Conservation (phyloP, 2,888 invertebrate species). For the Homarus gammarus region DNA sequence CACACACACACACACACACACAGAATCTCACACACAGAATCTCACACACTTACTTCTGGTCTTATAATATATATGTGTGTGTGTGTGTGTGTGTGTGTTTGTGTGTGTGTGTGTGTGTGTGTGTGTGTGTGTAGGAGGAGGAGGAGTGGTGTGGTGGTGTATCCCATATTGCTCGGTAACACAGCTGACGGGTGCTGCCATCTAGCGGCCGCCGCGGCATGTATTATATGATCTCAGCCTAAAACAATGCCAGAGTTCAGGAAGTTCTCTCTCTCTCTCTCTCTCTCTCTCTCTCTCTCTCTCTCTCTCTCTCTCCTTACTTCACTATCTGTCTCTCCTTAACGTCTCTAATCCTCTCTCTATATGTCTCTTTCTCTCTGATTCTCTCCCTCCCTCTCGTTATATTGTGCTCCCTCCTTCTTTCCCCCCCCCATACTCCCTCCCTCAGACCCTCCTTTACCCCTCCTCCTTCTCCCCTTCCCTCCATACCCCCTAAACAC, state of each 20-base stretch:
- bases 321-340: background rate
- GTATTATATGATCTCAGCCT: background rate
- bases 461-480: too few relatives aligned
- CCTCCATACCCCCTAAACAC: too few relatives aligned
- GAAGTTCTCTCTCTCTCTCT: background rate
- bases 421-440: too few relatives aligned
- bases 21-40: too few relatives aligned
- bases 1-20: too few relatives aligned
- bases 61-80: slow-evolving; percentile 8
- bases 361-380: too few relatives aligned
- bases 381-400: too few relatives aligned
- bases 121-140: slow-evolving; percentile 17
- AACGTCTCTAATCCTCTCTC: too few relatives aligned
- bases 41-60: background rate
- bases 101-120: slow-evolving; percentile 17
- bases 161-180: too few relatives aligned
- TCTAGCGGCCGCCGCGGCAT: background rate
- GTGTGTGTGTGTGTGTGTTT: background rate
- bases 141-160: background rate
- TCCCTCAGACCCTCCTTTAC: too few relatives aligned
- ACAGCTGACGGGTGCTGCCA: background rate
- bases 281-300: background rate
- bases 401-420: too few relatives aligned
- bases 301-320: background rate
- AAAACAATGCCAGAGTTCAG: background rate